Evolutionary conservation across 2,888 invertebrate species (phyloP).

Genomic region (Drosophila mulleri): DNA sequence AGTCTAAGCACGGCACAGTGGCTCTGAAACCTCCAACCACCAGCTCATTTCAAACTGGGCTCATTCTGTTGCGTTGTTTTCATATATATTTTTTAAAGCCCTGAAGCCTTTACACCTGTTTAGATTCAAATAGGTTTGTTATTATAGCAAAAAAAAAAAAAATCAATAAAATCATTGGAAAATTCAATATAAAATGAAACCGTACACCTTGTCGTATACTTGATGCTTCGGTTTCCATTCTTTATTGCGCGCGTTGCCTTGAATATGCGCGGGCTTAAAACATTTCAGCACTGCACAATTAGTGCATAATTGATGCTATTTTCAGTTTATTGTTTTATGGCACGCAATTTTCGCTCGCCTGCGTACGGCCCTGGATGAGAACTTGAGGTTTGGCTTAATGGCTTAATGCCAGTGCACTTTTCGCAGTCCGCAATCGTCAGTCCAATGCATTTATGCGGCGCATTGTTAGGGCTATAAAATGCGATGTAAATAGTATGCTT

Average conservation of each 20-base stretch:
- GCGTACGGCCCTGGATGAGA: constrained; percentile 43
- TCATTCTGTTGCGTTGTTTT: not conserved
- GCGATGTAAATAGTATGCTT: constrained; percentile 23
- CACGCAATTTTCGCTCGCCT: constrained; percentile 56
- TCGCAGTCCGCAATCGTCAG: constrained; percentile 6
- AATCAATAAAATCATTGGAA: not conserved
- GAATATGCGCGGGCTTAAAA: constrained; percentile 38
- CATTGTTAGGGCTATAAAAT: constrained; percentile 22
- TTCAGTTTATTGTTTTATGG: constrained; percentile 59
- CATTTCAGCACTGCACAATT: constrained; percentile 38
- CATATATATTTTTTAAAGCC: no score
- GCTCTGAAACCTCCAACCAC: constrained; percentile 16
- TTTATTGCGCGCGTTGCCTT: constrained; percentile 39
- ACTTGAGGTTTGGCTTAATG: constrained; percentile 58
- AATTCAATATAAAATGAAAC: not conserved
- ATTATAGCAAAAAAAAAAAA: not conserved
- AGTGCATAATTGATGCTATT: constrained; percentile 53
- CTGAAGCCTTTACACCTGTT: no score
- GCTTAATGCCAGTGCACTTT: constrained; percentile 57
- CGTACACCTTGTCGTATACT: constrained; percentile 1
- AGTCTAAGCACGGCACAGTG: constrained; percentile 18
- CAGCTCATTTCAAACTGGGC: not conserved
- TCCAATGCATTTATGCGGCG: constrained; percentile 38
- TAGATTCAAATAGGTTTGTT: no score
- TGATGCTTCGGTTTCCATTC: constrained; percentile 5